Evolutionary conservation across 2,888 invertebrate genomes (phyloP).

Genomic region (Synergus laeviventris): DNA sequence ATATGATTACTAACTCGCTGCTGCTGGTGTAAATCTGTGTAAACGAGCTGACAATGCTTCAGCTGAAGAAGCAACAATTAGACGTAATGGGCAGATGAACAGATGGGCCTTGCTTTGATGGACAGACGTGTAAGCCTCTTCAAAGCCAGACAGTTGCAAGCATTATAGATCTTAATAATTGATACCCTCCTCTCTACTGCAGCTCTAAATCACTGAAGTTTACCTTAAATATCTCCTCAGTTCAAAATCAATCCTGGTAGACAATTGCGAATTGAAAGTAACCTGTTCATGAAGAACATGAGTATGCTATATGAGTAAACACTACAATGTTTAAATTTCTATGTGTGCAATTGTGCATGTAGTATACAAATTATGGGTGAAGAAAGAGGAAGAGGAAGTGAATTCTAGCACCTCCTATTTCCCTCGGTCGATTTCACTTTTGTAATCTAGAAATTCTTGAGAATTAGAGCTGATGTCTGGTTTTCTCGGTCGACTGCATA

Average conservation of each 20-base stretch:
- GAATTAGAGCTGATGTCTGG: conserved; percentile 8
- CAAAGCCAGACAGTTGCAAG: not conserved
- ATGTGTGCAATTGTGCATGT: no score
- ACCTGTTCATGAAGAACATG: no score
- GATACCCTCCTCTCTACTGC: not conserved
- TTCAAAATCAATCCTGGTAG: not conserved
- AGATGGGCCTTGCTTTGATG: not conserved
- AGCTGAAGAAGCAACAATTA: conserved; percentile 43
- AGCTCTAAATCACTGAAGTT: not conserved
- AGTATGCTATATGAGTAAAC: no score
- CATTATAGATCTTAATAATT: not conserved
- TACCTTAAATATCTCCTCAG: not conserved
- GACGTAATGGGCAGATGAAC: not conserved
- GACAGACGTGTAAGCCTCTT: not conserved
- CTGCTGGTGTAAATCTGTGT: conserved; percentile 52
- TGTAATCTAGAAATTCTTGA: conserved; percentile 12
- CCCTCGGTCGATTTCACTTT: conserved; percentile 25
- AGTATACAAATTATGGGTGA: no score
- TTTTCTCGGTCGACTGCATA: not conserved
- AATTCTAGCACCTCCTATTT: not conserved
- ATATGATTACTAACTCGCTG: conserved; percentile 58
- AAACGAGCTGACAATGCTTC: conserved; percentile 55
- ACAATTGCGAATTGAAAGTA: no score
- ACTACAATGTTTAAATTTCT: no score
- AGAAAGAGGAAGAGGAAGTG: not conserved